These are phyloP conservation scores for Polyergus mexicanus DNA, from an alignment of 1,140 invertebrate genomes.

Conservation along the genomic window DNA sequence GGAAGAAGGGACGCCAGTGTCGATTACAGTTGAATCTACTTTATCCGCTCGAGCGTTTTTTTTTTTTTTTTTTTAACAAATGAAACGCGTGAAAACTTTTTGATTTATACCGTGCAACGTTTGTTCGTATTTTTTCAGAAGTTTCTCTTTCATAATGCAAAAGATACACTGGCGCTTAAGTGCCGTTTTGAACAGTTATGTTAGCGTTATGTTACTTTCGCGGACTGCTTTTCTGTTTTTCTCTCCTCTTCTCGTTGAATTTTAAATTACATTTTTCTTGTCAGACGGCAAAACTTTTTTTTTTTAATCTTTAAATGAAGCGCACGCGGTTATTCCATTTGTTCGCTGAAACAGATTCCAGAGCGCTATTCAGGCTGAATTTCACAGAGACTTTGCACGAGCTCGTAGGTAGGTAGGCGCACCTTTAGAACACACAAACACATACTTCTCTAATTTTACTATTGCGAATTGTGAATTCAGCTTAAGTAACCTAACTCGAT, in stretches of 20 bases:
- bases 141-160: slow-evolving; percentile 63
- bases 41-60: slow-evolving; percentile 38
- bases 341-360: slow-evolving; percentile 12
- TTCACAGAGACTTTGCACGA: slow-evolving; percentile 39
- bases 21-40: slow-evolving; percentile 68
- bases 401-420: slow-evolving; percentile 39
- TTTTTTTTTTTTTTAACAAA: not conserved
- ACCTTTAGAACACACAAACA: slow-evolving; percentile 13
- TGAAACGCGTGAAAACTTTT: slow-evolving; percentile 53
- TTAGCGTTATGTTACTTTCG: slow-evolving; percentile 21
- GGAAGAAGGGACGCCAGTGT: slow-evolving; percentile 62
- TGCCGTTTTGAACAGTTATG: slow-evolving; percentile 52
- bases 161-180: slow-evolving; percentile 52
- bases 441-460: slow-evolving; percentile 58
- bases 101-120: slow-evolving; percentile 54
- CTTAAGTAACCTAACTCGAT: slow-evolving; percentile 83
- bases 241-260: slow-evolving; percentile 25
- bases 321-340: not conserved
- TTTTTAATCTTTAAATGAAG: not conserved
- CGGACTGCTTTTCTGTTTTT: slow-evolving; percentile 16
- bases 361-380: not conserved
- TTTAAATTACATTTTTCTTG: slow-evolving; percentile 52
- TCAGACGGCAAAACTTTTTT: not conserved
- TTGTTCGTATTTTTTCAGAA: slow-evolving; percentile 56
- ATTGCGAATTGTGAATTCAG: slow-evolving; percentile 76